Conservation (phyloP, 2,888 invertebrate genomes). For the Thalpophila matura region DNA sequence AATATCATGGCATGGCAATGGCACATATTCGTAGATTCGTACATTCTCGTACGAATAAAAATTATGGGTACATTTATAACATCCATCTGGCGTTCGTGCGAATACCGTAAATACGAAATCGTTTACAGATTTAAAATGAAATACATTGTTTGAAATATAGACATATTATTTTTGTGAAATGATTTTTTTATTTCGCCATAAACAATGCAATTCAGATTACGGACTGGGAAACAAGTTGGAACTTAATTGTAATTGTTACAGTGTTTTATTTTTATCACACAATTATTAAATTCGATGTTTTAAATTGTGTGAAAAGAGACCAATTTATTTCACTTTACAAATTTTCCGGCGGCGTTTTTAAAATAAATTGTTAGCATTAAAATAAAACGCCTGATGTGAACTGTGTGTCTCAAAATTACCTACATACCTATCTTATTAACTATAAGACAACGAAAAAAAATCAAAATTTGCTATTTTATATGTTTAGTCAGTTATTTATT, state of each 20-base stretch:
- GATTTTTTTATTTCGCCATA: conserved; percentile 45
- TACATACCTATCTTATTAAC: no score
- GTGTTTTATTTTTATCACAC: background rate
- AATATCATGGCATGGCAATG: no score
- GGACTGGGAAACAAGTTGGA: conserved; percentile 11
- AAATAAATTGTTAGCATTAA: no score
- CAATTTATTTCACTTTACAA: no score
- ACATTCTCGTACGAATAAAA: conserved; percentile 62
- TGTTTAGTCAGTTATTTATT: no score
- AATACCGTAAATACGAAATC: conserved; percentile 61
- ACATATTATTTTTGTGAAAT: conserved; percentile 51
- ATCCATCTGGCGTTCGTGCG: conserved; percentile 69
- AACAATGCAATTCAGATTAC: conserved; percentile 32
- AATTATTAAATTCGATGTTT: background rate
- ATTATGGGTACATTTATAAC: conserved; percentile 74
- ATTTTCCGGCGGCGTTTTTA: no score
- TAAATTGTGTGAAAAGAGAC: no score
- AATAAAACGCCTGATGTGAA: no score
- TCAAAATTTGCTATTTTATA: no score
- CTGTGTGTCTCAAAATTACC: no score
- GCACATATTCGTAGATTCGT: no score
- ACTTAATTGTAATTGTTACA: conserved; percentile 4
- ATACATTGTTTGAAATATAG: conserved; percentile 60
- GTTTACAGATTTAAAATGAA: conserved; percentile 67
- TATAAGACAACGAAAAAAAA: no score